Base-by-base conservation (phyloP, 1,140 invertebrate genomes). In the Rhizoglyphus robini region DNA sequence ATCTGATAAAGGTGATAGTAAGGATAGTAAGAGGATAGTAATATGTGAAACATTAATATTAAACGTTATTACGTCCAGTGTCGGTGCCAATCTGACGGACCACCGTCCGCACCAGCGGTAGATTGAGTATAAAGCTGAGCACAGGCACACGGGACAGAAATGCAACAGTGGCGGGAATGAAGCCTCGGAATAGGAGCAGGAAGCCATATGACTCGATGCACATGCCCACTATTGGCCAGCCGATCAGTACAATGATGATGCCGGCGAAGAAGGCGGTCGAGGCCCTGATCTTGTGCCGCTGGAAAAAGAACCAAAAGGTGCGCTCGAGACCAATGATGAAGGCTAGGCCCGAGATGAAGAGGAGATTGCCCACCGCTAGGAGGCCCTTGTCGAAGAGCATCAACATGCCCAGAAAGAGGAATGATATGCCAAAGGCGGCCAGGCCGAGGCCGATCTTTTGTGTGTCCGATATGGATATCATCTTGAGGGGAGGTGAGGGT, bases 221-320 rank as follows among this genome's bases (percentile, higher is more conserved):
- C 88, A 99, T 99, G 64, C 96, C 96, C 70, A 97, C 76, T 57
- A 99, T 78, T 1, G 96, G 94, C 85, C 88, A 99, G 41, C 96
- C 95, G 47, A 96, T 73, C n/a, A 99, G 78, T 27, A 99, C 94
- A 60, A 97, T 81, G 4, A 87, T 76, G 69, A 99, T 91, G 5
- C 96, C 96, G 23, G 91, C 88, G 74, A 99, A 89, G 78, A 99
- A 99, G 15, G 89, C 84, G 8, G 83, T 76, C 8, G 90, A 90
- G 0, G 88, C 95, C 82, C 88, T 94, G 4, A 92, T 75, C 83
- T 99, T 99, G 74, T 99, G 93, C 65, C 84, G 79, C 82, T 99
- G 95, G 76, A 99, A 99, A 79, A 99, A 99, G 75, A 99, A 99
- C 73, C 88, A 84, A 71, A 97, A 86, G 30, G 95, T 98, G 74